A percentile compares a stretch with the other conserved stretches of the same genome.
Conservation (phyloP, 2,113 vertebrate genomes). For the Lasiurus borealis region DNA sequence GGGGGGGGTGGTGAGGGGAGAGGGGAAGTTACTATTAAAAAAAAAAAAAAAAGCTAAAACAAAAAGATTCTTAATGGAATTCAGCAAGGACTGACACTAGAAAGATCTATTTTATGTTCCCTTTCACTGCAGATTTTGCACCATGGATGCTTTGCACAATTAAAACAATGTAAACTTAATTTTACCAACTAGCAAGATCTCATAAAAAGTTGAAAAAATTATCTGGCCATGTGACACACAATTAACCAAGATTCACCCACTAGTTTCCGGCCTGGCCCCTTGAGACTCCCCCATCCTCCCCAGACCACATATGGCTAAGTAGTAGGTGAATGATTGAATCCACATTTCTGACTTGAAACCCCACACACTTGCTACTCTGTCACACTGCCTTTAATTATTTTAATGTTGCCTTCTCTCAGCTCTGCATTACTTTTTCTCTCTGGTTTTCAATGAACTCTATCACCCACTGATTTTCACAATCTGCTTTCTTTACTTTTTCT, state of each 20-base stretch:
- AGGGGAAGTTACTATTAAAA: neutral
- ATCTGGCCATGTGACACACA: neutral
- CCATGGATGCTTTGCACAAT: neutral
- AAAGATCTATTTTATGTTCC: neutral
- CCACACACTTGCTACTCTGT: neutral
- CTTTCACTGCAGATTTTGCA: constrained; percentile 6
- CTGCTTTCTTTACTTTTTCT: neutral
- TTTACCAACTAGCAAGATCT: neutral
- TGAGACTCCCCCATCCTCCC: fast-evolving
- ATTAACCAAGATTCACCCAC: neutral
- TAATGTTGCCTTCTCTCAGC: neutral
- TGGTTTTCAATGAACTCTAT: constrained; percentile 7
- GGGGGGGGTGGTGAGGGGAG: too few relatives aligned
- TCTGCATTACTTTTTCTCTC: neutral
- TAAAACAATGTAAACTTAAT: neutral
- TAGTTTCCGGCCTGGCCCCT: neutral
- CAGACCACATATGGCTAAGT: neutral
- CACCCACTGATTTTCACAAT: neutral
- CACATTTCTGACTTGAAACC: neutral
- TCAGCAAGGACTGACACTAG: neutral
- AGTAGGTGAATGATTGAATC: neutral
- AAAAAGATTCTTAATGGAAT: neutral
- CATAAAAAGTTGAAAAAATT: constrained; percentile 2
- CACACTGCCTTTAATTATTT: neutral
- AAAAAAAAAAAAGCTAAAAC: neutral